Evolutionary conservation across 2,113 vertebrate species (phyloP).

Genomic region (Lampris megalopsis): DNA sequence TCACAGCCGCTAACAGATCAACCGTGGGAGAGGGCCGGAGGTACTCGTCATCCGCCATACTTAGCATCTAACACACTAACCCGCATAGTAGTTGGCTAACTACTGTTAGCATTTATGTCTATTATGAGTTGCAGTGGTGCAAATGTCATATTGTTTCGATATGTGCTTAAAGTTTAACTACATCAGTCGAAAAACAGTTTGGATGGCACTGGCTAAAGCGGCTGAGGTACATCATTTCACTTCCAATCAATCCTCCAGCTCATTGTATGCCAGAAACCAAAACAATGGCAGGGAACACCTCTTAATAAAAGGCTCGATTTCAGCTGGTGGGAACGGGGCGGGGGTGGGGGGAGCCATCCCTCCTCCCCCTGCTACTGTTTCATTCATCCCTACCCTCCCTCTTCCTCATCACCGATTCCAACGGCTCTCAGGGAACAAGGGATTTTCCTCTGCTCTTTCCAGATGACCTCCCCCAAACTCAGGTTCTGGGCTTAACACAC

Average conservation of each 20-base stretch:
- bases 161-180: too few species aligned
- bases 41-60: conserved; percentile 47
- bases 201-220: conserved; percentile 14
- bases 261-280: conserved; percentile 24
- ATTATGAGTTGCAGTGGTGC: conserved; percentile 15
- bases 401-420: conserved; percentile 48
- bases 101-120: too few species aligned
- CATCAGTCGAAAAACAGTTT: conserved; percentile 7
- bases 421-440: conserved; percentile 58
- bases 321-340: conserved; percentile 64
- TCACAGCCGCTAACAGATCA: conserved; percentile 72
- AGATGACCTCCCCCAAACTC: conserved; percentile 78
- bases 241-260: conserved; percentile 44
- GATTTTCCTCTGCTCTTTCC: conserved; percentile 74
- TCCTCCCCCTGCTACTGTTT: conserved; percentile 50
- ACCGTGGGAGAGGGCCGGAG: conserved; percentile 44
- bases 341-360: conserved; percentile 51
- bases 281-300: conserved; percentile 53
- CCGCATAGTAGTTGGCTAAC: conserved; percentile 12
- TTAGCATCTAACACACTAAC: conserved; percentile 40
- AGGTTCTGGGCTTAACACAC: conserved; percentile 75
- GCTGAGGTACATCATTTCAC: conserved; percentile 41
- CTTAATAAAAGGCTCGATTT: conserved; percentile 55
- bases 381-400: conserved; percentile 40
- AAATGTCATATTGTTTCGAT: conserved; percentile 32